Conservation (phyloP, 2,888 invertebrate species). For the Catonia carolina region DNA sequence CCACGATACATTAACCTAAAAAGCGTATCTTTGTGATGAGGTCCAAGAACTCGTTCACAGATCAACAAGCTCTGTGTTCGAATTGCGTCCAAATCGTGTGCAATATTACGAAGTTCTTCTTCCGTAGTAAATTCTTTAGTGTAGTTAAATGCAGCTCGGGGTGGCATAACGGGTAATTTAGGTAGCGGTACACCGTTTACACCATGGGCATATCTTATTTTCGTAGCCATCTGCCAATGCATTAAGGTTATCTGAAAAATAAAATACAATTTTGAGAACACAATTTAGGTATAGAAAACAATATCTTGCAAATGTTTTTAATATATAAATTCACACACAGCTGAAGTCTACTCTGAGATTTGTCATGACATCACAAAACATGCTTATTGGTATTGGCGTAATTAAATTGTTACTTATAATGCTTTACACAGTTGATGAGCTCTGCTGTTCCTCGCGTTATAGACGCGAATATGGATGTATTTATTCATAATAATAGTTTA, state of each 20-base stretch:
- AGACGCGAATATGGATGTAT: no score
- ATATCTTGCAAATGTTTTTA: no score
- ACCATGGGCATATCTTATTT: slow-evolving; percentile 47
- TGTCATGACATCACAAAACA: no score
- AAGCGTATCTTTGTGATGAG: slow-evolving; percentile 79
- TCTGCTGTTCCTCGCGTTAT: no score
- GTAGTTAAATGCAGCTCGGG: slow-evolving; percentile 57
- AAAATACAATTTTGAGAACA: no score
- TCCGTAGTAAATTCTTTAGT: slow-evolving; percentile 65
- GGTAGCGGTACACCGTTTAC: slow-evolving; percentile 39
- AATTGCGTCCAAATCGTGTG: slow-evolving; percentile 76
- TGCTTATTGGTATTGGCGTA: no score
- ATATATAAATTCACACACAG: no score
- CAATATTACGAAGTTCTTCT: slow-evolving; percentile 62
- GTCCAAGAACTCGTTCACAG: slow-evolving; percentile 79
- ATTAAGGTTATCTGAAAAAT: slow-evolving; percentile 52
- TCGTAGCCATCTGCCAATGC: slow-evolving; percentile 74
- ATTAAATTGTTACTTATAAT: no score
- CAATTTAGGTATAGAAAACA: no score
- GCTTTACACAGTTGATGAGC: no score
- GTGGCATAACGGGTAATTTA: slow-evolving; percentile 51
- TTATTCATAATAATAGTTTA: no score
- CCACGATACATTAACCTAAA: slow-evolving; percentile 66
- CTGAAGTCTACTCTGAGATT: no score
- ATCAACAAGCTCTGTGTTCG: slow-evolving; percentile 82